phyloP scores from a whole-genome alignment of 1,140 invertebrate species.

The Zaprionus taronus region DNA sequence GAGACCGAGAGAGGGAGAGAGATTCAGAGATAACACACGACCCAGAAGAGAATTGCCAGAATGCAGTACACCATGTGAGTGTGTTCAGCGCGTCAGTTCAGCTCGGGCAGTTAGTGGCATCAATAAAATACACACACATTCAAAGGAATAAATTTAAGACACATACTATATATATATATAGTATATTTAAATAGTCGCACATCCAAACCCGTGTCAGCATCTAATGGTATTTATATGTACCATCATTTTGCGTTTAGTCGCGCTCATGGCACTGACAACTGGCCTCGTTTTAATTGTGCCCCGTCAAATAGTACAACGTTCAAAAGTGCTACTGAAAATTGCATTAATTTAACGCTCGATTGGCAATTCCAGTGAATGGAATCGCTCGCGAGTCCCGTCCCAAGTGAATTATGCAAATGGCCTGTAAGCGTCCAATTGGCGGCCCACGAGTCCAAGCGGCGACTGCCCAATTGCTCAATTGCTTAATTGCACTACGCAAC shows the following conservation, averaged over 20 bases:
- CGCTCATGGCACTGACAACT: slow-evolving; percentile 45
- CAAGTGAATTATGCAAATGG: slow-evolving; percentile 66
- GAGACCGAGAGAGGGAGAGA: background rate
- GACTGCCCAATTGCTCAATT: slow-evolving; percentile 52
- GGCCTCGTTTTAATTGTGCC: slow-evolving; percentile 67
- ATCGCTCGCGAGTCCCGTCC: slow-evolving; percentile 31
- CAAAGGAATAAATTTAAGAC: slow-evolving; percentile 12
- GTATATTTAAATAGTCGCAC: slow-evolving; percentile 14
- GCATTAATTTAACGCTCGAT: slow-evolving; percentile 82
- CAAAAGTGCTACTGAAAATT: slow-evolving; percentile 64
- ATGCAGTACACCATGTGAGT: slow-evolving; percentile 10
- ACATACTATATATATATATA: background rate
- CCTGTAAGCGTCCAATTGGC: slow-evolving; percentile 21
- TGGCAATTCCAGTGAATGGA: slow-evolving; percentile 60
- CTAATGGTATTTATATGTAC: slow-evolving; percentile 77
- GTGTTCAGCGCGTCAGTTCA: slow-evolving; percentile 54
- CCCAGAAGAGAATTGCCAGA: slow-evolving; percentile 9
- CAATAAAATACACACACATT: slow-evolving; percentile 41
- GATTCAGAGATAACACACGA: background rate
- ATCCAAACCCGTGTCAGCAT: slow-evolving; percentile 21
- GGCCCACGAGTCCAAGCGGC: slow-evolving; percentile 24
- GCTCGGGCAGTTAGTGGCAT: slow-evolving; percentile 70
- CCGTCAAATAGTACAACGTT: background rate
- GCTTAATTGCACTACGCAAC: slow-evolving; percentile 53
- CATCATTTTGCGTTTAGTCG: slow-evolving; percentile 67